These are phyloP conservation scores for Charadrius vociferus DNA, from an alignment of 2,113 vertebrate species.

Conservation along the genomic window DNA sequence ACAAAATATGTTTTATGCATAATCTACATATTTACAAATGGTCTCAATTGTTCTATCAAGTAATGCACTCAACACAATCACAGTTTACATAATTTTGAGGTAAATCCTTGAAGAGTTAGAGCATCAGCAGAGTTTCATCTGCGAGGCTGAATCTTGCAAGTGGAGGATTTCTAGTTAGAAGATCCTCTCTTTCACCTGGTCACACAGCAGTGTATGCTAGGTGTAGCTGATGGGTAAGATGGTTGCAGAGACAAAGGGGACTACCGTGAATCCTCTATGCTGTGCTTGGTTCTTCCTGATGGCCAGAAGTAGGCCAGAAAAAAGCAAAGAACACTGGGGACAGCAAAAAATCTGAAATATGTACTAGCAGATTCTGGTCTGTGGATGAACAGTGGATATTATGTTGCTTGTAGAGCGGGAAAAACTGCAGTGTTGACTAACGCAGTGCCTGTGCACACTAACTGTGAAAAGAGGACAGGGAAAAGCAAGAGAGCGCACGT, in stretches of 20 bases:
- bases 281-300: neutral
- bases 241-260: neutral
- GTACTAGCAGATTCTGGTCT: neutral
- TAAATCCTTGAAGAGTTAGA: slow-evolving; percentile 41
- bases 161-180: neutral
- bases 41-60: slow-evolving; percentile 37
- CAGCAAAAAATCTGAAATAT: neutral
- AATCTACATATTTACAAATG: slow-evolving; percentile 60
- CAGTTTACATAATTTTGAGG: slow-evolving; percentile 55
- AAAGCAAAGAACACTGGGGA: neutral
- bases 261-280: neutral
- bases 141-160: neutral
- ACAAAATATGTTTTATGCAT: slow-evolving; percentile 6
- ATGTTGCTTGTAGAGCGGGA: neutral
- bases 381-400: neutral
- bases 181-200: neutral
- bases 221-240: neutral
- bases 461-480: neutral
- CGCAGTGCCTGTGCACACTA: neutral
- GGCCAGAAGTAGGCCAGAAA: neutral
- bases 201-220: neutral
- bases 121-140: neutral
- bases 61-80: slow-evolving; percentile 34
- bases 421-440: fast-evolving
- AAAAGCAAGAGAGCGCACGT: neutral